Base-by-base conservation (phyloP, 2,888 invertebrate genomes). In the Tillus elongatus region DNA sequence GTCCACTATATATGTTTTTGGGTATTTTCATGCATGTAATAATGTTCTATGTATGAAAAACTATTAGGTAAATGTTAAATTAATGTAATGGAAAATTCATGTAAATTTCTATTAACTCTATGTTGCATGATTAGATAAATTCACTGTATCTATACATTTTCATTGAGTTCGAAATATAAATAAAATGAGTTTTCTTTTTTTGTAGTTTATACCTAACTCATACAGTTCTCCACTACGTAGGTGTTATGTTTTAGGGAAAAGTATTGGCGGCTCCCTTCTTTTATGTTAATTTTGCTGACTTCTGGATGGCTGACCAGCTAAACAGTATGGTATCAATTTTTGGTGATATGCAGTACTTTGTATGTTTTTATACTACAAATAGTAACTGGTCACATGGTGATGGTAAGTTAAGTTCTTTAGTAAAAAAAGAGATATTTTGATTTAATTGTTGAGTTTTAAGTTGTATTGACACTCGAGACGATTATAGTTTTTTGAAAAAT, bases 281-380 rank as follows among this genome's bases (percentile, higher is more conserved):
- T 58, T 88, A 87, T 49, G 96, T 97, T 4, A 78, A 86, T 29
- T 97, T 96, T 61, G 93, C 96, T 13, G 96, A 97, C 69, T 97
- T 97, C 75, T 97, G 96, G 96, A 78, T 97, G 63, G 96, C 93
- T 3, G 96, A 97, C 71, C 97, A 97, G 64, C 72, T 96, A 57
- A 97, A 95, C 66, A 95, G 95, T 36, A 73, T 98, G 46, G 84
- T 78, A 1, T 84, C 83, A 0, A 86, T 91, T 2, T 77, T 98
- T 47, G 70, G 93, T 9, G 98, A 98, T 66, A 82, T 96, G 58
- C 93, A 97, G 56, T 98, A 88, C 64, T 75, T 96, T 45, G 64
- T 88, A 15, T 95, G 96, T 54, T 95, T 93, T 67, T 99, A 96
- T 59, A 71, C 81, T 2, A 81, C 79, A 1, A 85, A 84, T 48